These are phyloP conservation scores for Gymnorhina tibicen DNA, from an alignment of 2,113 vertebrate genomes.

Conservation along the genomic window DNA sequence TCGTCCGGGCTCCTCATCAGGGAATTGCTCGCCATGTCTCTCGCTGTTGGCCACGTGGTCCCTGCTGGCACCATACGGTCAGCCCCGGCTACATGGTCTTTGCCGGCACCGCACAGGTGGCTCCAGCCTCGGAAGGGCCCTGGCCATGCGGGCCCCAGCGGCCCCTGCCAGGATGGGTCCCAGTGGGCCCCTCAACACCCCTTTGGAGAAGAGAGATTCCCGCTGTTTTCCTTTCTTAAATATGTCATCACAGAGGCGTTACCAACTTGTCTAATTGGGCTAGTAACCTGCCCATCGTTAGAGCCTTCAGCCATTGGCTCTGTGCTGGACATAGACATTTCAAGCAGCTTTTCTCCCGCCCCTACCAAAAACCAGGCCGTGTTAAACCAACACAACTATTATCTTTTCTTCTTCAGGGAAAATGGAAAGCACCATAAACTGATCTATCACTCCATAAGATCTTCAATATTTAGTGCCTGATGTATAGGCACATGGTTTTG, in stretches of 20 bases:
- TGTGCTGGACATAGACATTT: background rate
- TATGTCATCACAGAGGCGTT: background rate
- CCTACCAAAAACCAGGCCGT: background rate
- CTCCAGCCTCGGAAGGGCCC: too few relatives aligned
- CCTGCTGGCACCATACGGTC: too few relatives aligned
- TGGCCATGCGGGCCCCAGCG: too few relatives aligned
- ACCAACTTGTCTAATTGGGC: background rate
- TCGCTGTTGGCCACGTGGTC: background rate
- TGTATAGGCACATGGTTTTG: background rate
- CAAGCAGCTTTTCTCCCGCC: background rate
- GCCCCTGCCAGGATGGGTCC: too few relatives aligned
- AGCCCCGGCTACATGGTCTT: too few relatives aligned
- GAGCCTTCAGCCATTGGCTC: background rate
- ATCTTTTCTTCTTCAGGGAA: background rate
- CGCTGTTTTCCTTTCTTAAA: background rate
- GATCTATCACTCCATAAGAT: fast-evolving
- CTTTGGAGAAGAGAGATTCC: background rate
- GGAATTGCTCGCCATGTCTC: background rate
- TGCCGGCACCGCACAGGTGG: too few relatives aligned
- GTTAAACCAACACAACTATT: background rate
- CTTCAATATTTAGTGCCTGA: background rate
- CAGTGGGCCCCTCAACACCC: fast-evolving
- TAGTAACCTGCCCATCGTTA: background rate
- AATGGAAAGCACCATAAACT: background rate
- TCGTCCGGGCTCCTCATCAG: fast-evolving